Conservation (phyloP, 1,140 invertebrate species). For the Cotesia glomerata region DNA sequence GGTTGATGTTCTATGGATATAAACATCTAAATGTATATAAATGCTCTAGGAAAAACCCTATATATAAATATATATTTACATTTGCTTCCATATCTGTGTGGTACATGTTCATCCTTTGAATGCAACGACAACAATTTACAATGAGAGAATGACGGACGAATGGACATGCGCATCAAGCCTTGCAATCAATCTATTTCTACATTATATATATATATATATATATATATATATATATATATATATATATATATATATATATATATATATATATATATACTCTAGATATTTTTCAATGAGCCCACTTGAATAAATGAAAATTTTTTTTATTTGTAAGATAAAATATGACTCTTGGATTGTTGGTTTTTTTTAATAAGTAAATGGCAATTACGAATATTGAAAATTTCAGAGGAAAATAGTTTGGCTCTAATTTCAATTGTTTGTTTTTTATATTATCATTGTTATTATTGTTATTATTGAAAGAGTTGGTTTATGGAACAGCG, state of each 20-base stretch:
- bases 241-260: neutral
- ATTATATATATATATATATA: neutral
- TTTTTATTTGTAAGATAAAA: neutral
- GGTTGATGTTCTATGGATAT: slow-evolving; percentile 32
- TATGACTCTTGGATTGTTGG: neutral
- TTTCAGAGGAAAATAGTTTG: no score
- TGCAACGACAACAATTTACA: slow-evolving; percentile 1
- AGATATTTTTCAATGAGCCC: slow-evolving; percentile 3
- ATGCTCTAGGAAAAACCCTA: neutral
- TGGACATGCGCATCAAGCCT: slow-evolving; percentile 13
- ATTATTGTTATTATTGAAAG: neutral
- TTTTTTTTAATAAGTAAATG: no score
- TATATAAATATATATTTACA: no score
- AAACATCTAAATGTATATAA: neutral
- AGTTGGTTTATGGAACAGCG: neutral
- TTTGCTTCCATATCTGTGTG: no score
- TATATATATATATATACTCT: neutral
- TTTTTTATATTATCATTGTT: neutral
- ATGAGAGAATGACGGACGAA: slow-evolving; percentile 15
- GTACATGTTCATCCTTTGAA: neutral
- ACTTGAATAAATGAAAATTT: slow-evolving; percentile 12
- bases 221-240: neutral
- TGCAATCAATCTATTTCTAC: slow-evolving; percentile 16
- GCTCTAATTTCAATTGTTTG: neutral
- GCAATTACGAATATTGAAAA: no score